These are phyloP conservation scores for Rhabdophis nuchalis DNA, from an alignment of 2,797 vertebrate genomes.

Conservation along the genomic window DNA sequence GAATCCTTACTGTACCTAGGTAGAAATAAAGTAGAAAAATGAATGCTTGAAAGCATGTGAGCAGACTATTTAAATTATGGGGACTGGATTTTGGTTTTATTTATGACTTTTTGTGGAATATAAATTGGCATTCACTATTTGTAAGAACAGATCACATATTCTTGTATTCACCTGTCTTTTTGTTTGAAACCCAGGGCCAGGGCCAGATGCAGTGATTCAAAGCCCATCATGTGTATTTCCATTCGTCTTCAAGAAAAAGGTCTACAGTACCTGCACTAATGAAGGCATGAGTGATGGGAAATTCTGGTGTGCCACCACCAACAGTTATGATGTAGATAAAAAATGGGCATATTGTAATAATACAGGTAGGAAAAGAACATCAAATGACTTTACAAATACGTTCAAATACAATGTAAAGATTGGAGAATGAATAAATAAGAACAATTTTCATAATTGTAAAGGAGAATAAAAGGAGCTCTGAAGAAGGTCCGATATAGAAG, in stretches of 20 bases:
- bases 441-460: neutral
- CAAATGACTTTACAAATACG: neutral
- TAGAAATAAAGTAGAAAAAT: neutral
- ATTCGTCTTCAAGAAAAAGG: neutral
- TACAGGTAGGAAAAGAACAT: neutral
- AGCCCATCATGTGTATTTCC: constrained; percentile 8
- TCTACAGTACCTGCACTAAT: neutral
- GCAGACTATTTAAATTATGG: neutral
- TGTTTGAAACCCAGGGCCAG: neutral
- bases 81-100: neutral
- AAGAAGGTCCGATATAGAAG: neutral
- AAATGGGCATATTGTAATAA: constrained; percentile 16
- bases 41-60: neutral
- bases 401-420: neutral
- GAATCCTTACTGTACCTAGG: neutral
- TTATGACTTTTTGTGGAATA: neutral
- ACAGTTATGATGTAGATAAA: constrained; percentile 6
- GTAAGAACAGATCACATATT: neutral
- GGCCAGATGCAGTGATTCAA: neutral
- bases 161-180: neutral
- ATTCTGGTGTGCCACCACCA: constrained; percentile 13
- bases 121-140: neutral
- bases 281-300: neutral
- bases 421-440: neutral
- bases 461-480: neutral